Evolutionary conservation across 1,140 invertebrate species (phyloP), one percentile per base, ranked within the genome.

Genomic region (Diprion similis): DNA sequence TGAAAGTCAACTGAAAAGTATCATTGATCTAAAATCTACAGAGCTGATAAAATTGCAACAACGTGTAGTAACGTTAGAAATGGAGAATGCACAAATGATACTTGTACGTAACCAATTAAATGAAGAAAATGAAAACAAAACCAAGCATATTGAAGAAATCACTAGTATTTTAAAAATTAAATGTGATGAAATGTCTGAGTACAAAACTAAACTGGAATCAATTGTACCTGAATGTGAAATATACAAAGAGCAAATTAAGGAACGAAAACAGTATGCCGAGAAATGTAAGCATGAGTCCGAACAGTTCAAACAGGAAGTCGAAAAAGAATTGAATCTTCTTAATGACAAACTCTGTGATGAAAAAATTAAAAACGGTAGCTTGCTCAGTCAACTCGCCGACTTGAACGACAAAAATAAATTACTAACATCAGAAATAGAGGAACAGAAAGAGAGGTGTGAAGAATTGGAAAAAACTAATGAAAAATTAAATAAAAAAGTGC

Each of bases 151-250:
- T 13, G 74, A 81, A n/a, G 79, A 85, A 1, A 81, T 87, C 13
- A 82, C 76, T 8, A 3, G 17, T 10, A 51, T 83, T 18, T 46
- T 87, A 8, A 86, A 86, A 74, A 73, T 71, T 8, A 86, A 87
- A 65, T 83, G 84, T 11, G 86, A 88, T 66, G 77, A 81, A 48
- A 24, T 85, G 8, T 83, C 82, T 0, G 85, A 87, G 66, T 86
- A 85, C 64, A 85, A 84, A 71, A 78, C 77, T 0, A 83, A 84
- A 71, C 65, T 86, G 3, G 84, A 87, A 66, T 81, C 47, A 1
- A 75, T 85, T 6, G 77, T 75, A 46, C 79, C 84, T 4, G 83
- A 86, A 15, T 84, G 83, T 65, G 78, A 87, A 11, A 11, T 71
- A 10, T 70, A 87, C 46, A 78, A 83, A 64, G 72, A 80, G 15